Evolutionary conservation across 2,888 invertebrate genomes (phyloP), one percentile per base, ranked within the genome.

Genomic region (Agriopis marginaria): DNA sequence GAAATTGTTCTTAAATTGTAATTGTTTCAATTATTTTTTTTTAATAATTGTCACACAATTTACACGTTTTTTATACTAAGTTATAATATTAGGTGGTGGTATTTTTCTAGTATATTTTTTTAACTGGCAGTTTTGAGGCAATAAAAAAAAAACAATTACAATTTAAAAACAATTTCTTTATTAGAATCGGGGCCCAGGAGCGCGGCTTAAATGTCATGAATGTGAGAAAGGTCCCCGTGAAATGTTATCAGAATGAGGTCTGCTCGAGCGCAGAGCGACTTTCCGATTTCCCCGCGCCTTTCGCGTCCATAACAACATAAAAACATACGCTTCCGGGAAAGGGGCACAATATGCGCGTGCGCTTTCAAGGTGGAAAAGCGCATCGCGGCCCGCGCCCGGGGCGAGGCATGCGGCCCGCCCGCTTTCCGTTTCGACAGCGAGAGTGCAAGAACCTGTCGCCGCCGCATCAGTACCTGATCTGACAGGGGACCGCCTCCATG

Each of bases 401-500:
- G 51, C 45, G 40, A 39, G 47, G 47, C 47, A 76, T 75, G 78
- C 77, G 73, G 75, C 75, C 68, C 63, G 74, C 77, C 79, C 68
- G 77, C 87, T 87, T 86, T 87, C 85, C 50, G 82, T 87, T 87
- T 87, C 85, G 58, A 64, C 71, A 78, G 84, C 70, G 86, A 85
- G 86, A 85, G 86, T 85, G 81, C 65, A 51, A 68, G 47, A 63
- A 77, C 83, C 75, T 66, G 76, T 71, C 62, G 68, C 70, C 66
- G 40, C 45, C 54, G 60, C 69, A 65, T 70, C 74, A 64, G 68
- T 64, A 67, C 61, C 63, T 66, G 62, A 69, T 71, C 72, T 67
- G 58, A 58, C 45, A 40, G 39, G 39, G 49, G 44, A 47, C 55
- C 44, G 44, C 64, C 50, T 14, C 11, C 55, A 23, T 10, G 23